These are phyloP conservation scores for Galerucella calmariensis DNA, from an alignment of 2,888 invertebrate genomes.

Conservation along the genomic window DNA sequence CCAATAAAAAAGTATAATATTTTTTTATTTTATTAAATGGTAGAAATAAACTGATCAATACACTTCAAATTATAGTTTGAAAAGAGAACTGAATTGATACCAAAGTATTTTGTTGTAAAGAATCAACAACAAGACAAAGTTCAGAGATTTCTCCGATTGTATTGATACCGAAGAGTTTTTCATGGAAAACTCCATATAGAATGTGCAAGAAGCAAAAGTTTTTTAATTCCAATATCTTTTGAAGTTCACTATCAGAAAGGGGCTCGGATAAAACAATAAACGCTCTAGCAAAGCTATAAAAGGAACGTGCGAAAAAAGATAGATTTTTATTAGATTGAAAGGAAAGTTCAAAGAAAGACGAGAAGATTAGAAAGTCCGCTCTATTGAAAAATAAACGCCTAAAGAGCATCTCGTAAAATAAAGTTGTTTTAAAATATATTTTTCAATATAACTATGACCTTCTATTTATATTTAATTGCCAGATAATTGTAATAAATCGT, in stretches of 20 bases:
- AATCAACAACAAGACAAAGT: constrained; percentile 7
- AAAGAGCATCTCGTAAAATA: constrained; percentile 8
- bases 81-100: neutral
- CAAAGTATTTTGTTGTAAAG: constrained; percentile 5
- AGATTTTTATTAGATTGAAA: constrained; percentile 33
- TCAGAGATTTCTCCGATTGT: constrained; percentile 9
- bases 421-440: constrained; percentile 10
- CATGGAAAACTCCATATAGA: constrained; percentile 14
- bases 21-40: neutral
- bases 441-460: neutral
- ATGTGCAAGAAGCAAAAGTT: constrained; percentile 28
- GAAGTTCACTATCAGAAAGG: constrained; percentile 32
- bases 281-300: constrained; percentile 25
- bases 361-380: constrained; percentile 26
- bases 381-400: constrained; percentile 29
- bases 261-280: constrained; percentile 31
- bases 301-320: constrained; percentile 29
- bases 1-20: too few species aligned
- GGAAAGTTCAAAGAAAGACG: constrained; percentile 21
- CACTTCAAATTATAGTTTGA: neutral
- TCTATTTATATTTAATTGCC: neutral
- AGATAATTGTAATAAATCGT: neutral
- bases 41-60: neutral
- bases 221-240: constrained; percentile 36
- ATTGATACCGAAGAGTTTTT: constrained; percentile 10